Conservation (phyloP, 2,888 invertebrate genomes). For the Micoletzkya japonica region DNA sequence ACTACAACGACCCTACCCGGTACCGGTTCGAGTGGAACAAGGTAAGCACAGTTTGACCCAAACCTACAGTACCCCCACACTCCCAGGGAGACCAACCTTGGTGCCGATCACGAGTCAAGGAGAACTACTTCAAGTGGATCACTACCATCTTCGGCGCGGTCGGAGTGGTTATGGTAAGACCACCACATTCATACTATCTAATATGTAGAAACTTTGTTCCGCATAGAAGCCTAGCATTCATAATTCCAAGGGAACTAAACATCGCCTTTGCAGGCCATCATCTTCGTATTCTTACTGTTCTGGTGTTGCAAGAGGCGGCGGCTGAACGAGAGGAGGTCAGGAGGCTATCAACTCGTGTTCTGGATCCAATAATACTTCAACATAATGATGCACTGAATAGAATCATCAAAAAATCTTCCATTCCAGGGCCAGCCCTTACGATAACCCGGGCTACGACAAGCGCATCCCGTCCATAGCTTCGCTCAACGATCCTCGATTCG, state of each 20-base stretch:
- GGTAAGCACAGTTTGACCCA: slow-evolving; percentile 6
- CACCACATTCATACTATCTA: neutral
- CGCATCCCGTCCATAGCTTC: slow-evolving; percentile 15
- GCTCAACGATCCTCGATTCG: slow-evolving; percentile 15
- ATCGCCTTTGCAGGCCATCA: slow-evolving; percentile 31
- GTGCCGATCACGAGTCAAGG: slow-evolving; percentile 62
- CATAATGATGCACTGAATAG: too few species aligned
- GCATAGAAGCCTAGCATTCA: neutral
- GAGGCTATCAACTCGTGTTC: too few species aligned
- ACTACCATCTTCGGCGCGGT: slow-evolving; percentile 54
- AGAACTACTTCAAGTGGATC: slow-evolving; percentile 62
- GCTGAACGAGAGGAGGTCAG: slow-evolving; percentile 10
- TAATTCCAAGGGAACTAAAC: neutral
- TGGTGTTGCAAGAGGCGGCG: slow-evolving; percentile 49
- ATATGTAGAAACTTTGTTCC: neutral
- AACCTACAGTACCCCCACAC: too few species aligned
- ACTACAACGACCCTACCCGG: slow-evolving; percentile 55
- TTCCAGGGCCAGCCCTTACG: too few species aligned
- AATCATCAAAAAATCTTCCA: too few species aligned
- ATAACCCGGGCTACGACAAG: slow-evolving; percentile 23
- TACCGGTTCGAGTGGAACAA: slow-evolving; percentile 63
- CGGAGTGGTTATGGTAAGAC: slow-evolving; percentile 40
- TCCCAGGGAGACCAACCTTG: slow-evolving; percentile 59
- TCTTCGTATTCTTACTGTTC: slow-evolving; percentile 46
- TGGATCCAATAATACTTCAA: too few species aligned